These are phyloP conservation scores for Ridgeia piscesae DNA, from an alignment of 1,140 invertebrate species.

Conservation along the genomic window DNA sequence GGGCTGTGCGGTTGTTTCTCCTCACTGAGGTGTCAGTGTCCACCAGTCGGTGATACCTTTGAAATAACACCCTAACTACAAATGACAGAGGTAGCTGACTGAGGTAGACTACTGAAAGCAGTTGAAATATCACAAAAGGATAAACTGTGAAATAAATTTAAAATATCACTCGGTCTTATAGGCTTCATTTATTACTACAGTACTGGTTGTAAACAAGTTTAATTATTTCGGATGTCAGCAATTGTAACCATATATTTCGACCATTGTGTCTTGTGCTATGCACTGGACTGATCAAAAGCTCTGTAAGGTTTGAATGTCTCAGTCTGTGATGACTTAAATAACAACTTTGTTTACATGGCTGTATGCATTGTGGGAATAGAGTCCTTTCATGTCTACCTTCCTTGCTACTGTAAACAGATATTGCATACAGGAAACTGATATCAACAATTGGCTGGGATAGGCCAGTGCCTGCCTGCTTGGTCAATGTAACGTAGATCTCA, in stretches of 20 bases:
- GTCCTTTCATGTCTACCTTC: neutral
- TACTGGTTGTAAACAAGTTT: no score
- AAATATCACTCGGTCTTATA: no score
- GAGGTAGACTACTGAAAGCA: no score
- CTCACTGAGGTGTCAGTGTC: no score
- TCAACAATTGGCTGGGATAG: neutral
- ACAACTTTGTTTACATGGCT: neutral
- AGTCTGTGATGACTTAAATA: neutral
- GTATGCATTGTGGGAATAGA: neutral
- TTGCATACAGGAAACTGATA: neutral
- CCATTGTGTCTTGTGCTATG: neutral
- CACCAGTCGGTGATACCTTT: no score
- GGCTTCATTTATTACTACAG: no score
- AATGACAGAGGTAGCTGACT: no score
- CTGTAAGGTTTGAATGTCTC: neutral
- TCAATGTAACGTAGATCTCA: neutral
- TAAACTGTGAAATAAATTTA: no score
- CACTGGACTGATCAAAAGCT: neutral
- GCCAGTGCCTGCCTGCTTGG: neutral
- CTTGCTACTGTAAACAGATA: neutral
- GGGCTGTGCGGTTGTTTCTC: no score
- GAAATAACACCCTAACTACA: no score
- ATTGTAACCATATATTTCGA: neutral
- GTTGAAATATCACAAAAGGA: no score
- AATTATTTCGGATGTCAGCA: neutral